Conservation (phyloP, 2,888 invertebrate species). For the Alentia gelatinosa region DNA sequence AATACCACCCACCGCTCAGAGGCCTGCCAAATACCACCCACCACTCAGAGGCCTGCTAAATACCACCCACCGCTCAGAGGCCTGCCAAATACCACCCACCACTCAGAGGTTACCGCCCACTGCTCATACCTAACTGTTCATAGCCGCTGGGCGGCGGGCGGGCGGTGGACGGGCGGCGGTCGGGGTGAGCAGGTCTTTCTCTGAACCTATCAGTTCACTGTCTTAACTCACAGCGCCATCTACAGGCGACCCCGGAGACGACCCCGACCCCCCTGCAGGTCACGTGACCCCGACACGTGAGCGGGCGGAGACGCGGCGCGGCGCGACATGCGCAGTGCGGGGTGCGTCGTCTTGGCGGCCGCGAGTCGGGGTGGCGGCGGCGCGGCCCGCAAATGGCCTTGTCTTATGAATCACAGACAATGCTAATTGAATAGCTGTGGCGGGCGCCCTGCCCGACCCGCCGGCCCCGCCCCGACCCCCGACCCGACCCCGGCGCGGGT, state of each 20-base stretch:
- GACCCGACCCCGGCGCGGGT: slow-evolving; percentile 30
- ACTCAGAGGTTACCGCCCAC: too few relatives aligned
- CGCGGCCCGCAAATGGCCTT: not conserved
- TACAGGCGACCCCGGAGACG: not conserved
- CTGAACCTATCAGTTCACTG: too few relatives aligned
- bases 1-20: too few relatives aligned
- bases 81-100: too few relatives aligned
- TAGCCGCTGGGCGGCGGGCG: too few relatives aligned
- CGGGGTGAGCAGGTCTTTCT: too few relatives aligned
- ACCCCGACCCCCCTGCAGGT: not conserved
- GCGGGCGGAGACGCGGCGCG: not conserved
- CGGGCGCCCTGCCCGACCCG: not conserved
- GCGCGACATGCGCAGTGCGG: not conserved
- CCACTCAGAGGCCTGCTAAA: too few relatives aligned
- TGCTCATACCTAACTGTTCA: too few relatives aligned
- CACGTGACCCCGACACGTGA: not conserved
- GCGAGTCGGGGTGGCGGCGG: not conserved
- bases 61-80: too few relatives aligned
- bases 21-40: too few relatives aligned
- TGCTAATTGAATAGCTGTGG: slow-evolving; percentile 41
- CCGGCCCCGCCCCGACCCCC: not conserved
- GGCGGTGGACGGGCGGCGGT: too few relatives aligned
- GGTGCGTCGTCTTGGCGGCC: not conserved
- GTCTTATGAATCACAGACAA: slow-evolving; percentile 43
- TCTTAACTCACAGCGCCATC: not conserved